Base-by-base conservation (phyloP, 2,113 vertebrate genomes). In the Myrmecophaga tridactyla region DNA sequence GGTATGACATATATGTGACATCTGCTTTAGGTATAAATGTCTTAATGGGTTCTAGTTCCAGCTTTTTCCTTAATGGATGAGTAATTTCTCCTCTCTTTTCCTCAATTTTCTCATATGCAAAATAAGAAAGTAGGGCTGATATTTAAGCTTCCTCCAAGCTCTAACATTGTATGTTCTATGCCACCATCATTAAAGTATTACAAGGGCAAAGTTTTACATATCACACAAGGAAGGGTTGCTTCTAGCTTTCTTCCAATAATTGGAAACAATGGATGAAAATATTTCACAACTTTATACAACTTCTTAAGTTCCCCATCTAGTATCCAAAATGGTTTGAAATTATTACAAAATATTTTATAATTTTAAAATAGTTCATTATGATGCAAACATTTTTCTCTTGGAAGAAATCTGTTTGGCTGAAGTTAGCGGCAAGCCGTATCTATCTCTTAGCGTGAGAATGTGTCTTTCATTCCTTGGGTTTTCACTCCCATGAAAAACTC, bases 231-330 rank as follows among this genome's bases (percentile, higher is more conserved):
- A 80, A 41, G 11, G 63, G 7, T 23, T 87, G 73, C 41, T 92
- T 76, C 48, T 78, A 78, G 56, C 60, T 89, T 81, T 88, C 41
- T 75, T 86, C 65, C n/a, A 88, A n/a, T 92, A 75, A 93, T n/a
- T 86, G n/a, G n/a, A 85, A 96, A 85, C 48, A 94, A 76, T 56
- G 43, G 3, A 86, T 80, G 51, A 43, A 86, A 65, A 89, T 53
- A 67, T 70, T 70, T 83, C 86, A 25, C 43, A 80, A 90, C n/a
- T 70, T 75, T 82, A 17, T 85, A 77, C 67, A 92, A 23, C 1
- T 27, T 86, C 70, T 92, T 90, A 81, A 88, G 27, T 14, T 73
- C 48, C 11, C 20, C 27, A 65, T 58, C 51, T 90, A 90, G 46
- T 90, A 46, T 56, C n/a, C 25, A 75, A 92, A 94, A 67, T 56